Base-by-base conservation (phyloP, 1,140 invertebrate species). In the Drosophila burlai region DNA sequence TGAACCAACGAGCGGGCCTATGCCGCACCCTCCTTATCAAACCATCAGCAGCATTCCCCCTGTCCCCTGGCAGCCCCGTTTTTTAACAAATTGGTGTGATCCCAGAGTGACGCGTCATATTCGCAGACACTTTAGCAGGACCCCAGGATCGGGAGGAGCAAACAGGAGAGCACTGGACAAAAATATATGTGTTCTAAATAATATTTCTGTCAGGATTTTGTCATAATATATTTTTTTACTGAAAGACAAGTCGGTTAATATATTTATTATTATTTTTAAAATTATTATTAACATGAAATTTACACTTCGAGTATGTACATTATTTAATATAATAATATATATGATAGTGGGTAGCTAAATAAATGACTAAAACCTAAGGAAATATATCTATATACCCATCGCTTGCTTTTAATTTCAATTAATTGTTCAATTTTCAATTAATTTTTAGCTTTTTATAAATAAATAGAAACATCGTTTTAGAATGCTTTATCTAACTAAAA, bases 31-130 rank as follows among this genome's bases (percentile, higher is more conserved):
- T 55, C 38, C 15, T 29, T 18, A 42, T 42, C 21, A 52, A 31
- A 52, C 62, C 62, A 45, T 54, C 45, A 47, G 40, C 45, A 47
- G 40, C 34, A 21, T 13, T 16, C 47, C 34, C 54, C 26, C 74
- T 29, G 42, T 6, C 64, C 21, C 26, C n/a, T 24, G 46, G 43
- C 50, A 47, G 60, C 47, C 47, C 65, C 66, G 77, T 86, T 86
- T 86, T 87, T 87, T 87, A 89, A 87, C 83, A 87, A 87, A 87
- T 87, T 87, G 83, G 83, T 87, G 83, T 87, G 83, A 87, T 87
- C 83, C 84, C 80, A 78, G 83, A 87, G 83, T 87, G 83, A 87
- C 83, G 84, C 83, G 84, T 87, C 83, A 87, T 87, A 87, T 87
- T 87, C 83, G 80, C 83, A 89, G 84, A 89, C 83, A 83, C 83